Evolutionary conservation across 2,888 invertebrate genomes (phyloP), one percentile per base, ranked within the genome.

Genomic region (Xylota segnis): DNA sequence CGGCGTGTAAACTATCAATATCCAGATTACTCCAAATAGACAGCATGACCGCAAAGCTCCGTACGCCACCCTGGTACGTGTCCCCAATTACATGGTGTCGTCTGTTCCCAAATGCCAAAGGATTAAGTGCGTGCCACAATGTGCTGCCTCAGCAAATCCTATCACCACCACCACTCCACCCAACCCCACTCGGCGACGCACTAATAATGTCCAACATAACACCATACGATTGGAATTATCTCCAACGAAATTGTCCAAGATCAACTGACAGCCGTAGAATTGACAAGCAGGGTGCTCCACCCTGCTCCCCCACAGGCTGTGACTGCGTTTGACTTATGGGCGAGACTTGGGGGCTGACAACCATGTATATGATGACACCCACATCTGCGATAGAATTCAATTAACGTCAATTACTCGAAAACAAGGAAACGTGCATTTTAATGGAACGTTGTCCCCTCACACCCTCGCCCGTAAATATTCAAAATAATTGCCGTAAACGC

Each of bases 361-460:
- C 50, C 79, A 70, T 72, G 43, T 37, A 71, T 70, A 71, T 70
- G 75, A 77, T 61, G 78, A 56, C 75, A 81, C 75, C 59, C 75
- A 71, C 71, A 70, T 66, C 75, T 77, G 58, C 72, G 71, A 77
- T 77, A 68, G 77, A 86, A 86, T 86, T 86, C 86, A 86, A 86
- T 86, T 86, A 86, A 86, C 77, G 81, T 86, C 86, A 86, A 86
- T 86, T 86, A 77, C 72, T 77, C 61, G 58, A 77, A 81, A 82
- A 82, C 82, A 86, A 86, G 72, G 66, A 81, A 86, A 81, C 79
- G 76, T 86, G 86, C 86, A 61, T 77, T 77, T 86, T 82, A 86
- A 86, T 82, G 86, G 86, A 86, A 72, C 86, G 58, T 72, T 47
- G 29, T n/a, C n/a, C 34, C 14, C 71, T 23, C 56, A 40, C 61